Evolutionary conservation across 2,888 invertebrate species (phyloP).

Genomic region (Linnaemya vulpina): DNA sequence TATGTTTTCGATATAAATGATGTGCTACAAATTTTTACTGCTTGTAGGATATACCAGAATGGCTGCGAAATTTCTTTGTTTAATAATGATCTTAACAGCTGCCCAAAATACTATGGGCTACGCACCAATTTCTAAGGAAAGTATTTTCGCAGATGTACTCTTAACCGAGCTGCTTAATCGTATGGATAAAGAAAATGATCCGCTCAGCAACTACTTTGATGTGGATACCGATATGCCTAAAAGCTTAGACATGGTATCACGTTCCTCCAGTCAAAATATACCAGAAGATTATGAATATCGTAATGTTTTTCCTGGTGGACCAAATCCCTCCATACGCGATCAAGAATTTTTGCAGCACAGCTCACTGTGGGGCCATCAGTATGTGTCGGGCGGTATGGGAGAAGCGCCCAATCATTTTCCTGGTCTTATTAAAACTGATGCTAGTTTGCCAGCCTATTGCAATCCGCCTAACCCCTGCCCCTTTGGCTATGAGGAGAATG

Average conservation of each 20-base stretch:
- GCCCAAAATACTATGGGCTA: conserved; percentile 53
- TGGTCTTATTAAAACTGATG: conserved; percentile 93
- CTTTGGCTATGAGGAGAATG: conserved; percentile 88
- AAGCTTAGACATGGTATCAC: conserved; percentile 83
- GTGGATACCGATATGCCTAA: conserved; percentile 79
- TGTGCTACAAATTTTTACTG: background rate
- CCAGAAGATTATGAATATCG: conserved; percentile 89
- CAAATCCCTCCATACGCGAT: conserved; percentile 91
- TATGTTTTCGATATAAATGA: too few species aligned
- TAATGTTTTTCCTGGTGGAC: conserved; percentile 85
- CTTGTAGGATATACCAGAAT: conserved; percentile 29
- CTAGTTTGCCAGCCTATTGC: conserved; percentile 97
- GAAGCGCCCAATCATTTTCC: conserved; percentile 84
- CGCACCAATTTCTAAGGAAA: conserved; percentile 84
- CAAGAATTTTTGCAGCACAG: conserved; percentile 94
- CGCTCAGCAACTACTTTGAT: conserved; percentile 84
- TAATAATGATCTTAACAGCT: conserved; percentile 62
- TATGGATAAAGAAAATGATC: conserved; percentile 90
- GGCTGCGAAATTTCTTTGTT: conserved; percentile 45
- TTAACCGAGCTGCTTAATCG: conserved; percentile 90
- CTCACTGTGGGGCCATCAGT: conserved; percentile 90
- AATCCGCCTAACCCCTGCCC: conserved; percentile 99
- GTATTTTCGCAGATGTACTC: conserved; percentile 87
- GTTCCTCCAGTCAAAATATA: conserved; percentile 85
- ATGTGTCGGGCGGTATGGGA: conserved; percentile 90